Conservation (phyloP, 2,797 vertebrate genomes). For the Microcaecilia unicolor region DNA sequence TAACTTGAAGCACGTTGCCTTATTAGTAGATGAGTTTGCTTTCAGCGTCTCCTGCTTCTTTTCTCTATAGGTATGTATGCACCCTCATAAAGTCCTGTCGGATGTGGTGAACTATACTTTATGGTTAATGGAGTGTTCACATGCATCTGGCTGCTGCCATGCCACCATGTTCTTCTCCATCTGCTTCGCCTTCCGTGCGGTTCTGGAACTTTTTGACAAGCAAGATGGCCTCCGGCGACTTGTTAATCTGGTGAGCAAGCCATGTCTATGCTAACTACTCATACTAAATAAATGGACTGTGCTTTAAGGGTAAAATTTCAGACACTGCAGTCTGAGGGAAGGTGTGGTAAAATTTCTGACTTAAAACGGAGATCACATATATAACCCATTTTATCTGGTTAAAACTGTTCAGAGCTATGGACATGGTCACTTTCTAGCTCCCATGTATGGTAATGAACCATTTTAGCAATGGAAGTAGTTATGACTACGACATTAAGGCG, state of each 20-base stretch:
- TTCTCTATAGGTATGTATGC: slow-evolving; percentile 81
- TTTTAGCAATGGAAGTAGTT: no score
- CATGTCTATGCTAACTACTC: no score
- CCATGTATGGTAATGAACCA: no score
- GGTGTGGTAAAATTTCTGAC: not conserved
- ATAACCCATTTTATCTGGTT: not conserved
- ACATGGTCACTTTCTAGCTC: no score
- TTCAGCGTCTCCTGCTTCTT: slow-evolving; percentile 1
- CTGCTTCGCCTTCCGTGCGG: slow-evolving; percentile 93
- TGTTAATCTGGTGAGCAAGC: slow-evolving; percentile 85
- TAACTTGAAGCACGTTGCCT: no score
- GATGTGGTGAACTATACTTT: slow-evolving; percentile 94
- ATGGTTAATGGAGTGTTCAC: slow-evolving; percentile 96
- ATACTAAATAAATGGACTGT: not conserved
- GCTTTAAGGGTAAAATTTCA: not conserved
- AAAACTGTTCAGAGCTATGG: not conserved
- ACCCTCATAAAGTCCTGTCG: slow-evolving; percentile 84
- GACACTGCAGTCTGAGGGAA: not conserved
- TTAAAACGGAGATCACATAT: not conserved
- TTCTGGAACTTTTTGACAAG: slow-evolving; percentile 91
- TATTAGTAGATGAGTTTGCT: no score
- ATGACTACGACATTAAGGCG: no score
- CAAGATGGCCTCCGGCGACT: slow-evolving; percentile 91
- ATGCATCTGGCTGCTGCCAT: slow-evolving; percentile 94
- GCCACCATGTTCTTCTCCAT: slow-evolving; percentile 99